Conservation (phyloP, 2,797 vertebrate genomes). For the Tapera naevia region DNA sequence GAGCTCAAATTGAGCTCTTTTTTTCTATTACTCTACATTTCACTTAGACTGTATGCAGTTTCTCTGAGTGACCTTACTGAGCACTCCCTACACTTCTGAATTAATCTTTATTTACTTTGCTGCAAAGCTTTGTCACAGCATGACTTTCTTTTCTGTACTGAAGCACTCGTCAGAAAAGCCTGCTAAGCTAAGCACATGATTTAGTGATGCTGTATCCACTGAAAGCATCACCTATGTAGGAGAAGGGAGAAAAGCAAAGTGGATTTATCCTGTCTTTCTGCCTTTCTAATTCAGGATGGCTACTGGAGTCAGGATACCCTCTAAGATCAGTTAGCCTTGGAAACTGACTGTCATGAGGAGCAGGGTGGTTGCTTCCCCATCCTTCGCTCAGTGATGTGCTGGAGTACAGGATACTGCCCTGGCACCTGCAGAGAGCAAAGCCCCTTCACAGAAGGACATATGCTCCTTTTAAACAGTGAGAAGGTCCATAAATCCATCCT, state of each 20-base stretch:
- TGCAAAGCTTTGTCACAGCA: neutral
- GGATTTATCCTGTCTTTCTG: neutral
- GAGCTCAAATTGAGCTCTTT: neutral
- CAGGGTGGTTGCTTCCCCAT: neutral
- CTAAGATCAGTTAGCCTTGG: neutral
- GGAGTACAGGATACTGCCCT: neutral
- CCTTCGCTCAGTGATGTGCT: neutral
- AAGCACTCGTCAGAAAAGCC: neutral
- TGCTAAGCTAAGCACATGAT: neutral
- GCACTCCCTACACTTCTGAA: neutral
- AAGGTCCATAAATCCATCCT: neutral
- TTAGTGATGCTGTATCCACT: neutral
- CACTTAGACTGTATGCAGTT: neutral
- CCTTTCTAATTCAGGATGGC: neutral
- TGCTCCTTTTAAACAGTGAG: neutral
- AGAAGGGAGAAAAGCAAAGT: neutral
- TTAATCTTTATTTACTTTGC: slow-evolving; percentile 57
- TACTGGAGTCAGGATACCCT: neutral
- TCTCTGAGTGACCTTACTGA: neutral
- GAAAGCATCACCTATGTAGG: neutral
- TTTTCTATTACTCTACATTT: neutral
- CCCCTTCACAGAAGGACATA: neutral
- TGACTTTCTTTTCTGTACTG: neutral
- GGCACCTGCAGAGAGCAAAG: neutral
- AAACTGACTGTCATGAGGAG: neutral